A percentile compares a stretch with the other conserved stretches of the same genome.
phyloP scores from a whole-genome alignment of 2,797 vertebrate species.

The Coracias cyanogaster region DNA sequence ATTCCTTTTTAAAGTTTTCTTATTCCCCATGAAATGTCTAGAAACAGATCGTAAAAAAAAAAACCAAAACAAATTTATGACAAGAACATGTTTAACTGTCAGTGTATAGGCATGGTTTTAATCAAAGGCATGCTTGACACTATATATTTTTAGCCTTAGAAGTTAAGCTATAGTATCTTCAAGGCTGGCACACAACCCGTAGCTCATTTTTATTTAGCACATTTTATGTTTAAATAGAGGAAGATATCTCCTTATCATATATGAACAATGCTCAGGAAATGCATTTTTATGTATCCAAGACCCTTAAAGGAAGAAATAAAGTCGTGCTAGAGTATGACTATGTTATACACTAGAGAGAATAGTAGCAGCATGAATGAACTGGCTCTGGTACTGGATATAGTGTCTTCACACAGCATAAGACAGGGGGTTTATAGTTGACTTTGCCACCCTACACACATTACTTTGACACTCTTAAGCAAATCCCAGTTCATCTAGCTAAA shows the following conservation, averaged over 20 bases:
- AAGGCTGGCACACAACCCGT: not conserved
- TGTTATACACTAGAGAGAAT: not conserved
- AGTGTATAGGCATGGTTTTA: not conserved
- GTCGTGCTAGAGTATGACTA: not conserved
- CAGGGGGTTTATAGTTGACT: not conserved
- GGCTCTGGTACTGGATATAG: not conserved
- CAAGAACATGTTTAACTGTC: not conserved
- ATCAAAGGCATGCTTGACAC: not conserved
- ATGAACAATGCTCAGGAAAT: not conserved
- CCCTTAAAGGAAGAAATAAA: not conserved
- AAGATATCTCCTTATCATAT: not conserved
- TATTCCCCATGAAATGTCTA: not conserved
- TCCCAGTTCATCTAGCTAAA: not conserved
- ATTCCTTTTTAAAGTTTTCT: not conserved
- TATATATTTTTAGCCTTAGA: not conserved
- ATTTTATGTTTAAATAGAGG: not conserved
- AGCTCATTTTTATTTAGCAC: not conserved
- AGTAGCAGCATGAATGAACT: not conserved
- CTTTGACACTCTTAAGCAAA: not conserved
- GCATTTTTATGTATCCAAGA: not conserved
- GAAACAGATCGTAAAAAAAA: not conserved
- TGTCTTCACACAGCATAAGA: not conserved
- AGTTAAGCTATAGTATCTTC: not conserved
- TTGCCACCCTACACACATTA: fast-evolving
- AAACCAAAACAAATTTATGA: too few relatives aligned